Evolutionary conservation across 2,888 invertebrate genomes (phyloP), one percentile per base, ranked within the genome.

Genomic region (Antheraea yamamai): DNA sequence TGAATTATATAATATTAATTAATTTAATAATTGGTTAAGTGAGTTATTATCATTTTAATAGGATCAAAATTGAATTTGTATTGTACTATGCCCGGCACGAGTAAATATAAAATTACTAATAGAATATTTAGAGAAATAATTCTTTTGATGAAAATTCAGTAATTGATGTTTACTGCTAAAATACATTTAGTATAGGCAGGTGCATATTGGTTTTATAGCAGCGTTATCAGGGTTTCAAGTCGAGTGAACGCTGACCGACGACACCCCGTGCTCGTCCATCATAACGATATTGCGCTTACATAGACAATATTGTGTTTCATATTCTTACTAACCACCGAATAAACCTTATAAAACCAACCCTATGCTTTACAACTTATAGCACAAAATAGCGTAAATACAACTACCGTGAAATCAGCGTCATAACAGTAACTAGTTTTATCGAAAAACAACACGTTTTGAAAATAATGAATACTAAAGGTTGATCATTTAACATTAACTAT

Each of bases 211-310:
- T 75, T 75, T 77, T 82, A 78, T 76, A 76, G 76, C 78, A 73
- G 76, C 78, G 86, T 93, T 95, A 94, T 94, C 94, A 79, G 66
- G 72, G 90, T 94, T 95, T 94, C 94, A 84, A 87, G 88, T 89
- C 90, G 88, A 92, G 89, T 94, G 94, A 88, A 84, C 92, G 87
- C 91, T 93, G 94, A 92, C 94, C 93, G 90, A 80, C 82, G 81
- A 80, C 83, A 83, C 83, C 82, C 79, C 83, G 82, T 82, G 87
- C 85, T 93, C 94, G 93, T 95, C 91, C 92, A 94, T 95, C 95
- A 94, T 94, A 93, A 92, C 91, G 88, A 88, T 91, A 93, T 92
- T 91, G 88, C 89, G 91, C 93, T 93, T 92, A 94, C 95, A 92
- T 89, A 91, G 88, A 92, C 94, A 94, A 94, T 95, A 95, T 95